A percentile compares a stretch with the other conserved stretches of the same genome.
Conservation (phyloP, 64 coral and sea anemone genomes). For the Acropora yongei region DNA sequence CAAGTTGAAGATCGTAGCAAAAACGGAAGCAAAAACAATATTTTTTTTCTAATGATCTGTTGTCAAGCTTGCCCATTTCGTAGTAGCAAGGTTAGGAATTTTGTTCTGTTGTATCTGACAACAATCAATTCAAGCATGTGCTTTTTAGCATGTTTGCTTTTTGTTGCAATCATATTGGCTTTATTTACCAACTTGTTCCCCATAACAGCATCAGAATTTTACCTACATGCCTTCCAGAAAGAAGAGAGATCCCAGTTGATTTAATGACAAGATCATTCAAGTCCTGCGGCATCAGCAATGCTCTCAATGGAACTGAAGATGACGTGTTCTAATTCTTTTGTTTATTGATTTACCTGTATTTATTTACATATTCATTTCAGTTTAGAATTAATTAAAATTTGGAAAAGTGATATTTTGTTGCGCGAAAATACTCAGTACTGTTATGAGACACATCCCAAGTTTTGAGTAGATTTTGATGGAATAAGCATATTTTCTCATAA, state of each 20-base stretch:
- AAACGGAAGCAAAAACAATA: constrained; percentile 33
- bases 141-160: too few relatives aligned
- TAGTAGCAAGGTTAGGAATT: not conserved
- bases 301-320: constrained; percentile 27
- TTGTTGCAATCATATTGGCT: not conserved
- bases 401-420: not conserved
- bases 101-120: too few relatives aligned
- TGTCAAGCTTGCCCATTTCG: not conserved
- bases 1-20: not conserved
- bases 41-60: not conserved
- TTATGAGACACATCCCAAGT: not conserved
- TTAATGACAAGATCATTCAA: too few relatives aligned
- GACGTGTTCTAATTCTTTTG: not conserved
- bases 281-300: not conserved
- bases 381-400: not conserved
- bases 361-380: not conserved
- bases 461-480: not conserved
- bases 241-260: not conserved
- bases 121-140: too few relatives aligned
- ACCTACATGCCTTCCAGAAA: constrained; percentile 15
- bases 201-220: not conserved
- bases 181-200: not conserved
- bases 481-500: not conserved
- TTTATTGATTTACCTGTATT: not conserved
- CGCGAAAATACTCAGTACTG: not conserved